Evolutionary conservation across 2,797 vertebrate genomes (phyloP).

Genomic region (Pteronotus mesoamericanus): DNA sequence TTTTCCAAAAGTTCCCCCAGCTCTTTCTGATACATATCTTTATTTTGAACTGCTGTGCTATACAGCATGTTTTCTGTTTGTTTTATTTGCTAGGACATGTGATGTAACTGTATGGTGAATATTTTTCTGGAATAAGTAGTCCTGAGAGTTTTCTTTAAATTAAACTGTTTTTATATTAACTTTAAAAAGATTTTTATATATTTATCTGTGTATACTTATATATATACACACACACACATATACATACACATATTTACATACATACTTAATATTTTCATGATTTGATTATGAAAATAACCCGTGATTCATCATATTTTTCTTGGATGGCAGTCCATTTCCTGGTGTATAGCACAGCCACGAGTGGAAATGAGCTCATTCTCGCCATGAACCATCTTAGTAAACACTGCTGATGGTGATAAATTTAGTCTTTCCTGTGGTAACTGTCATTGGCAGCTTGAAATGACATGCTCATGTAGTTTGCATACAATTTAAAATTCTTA

Average conservation of each 20-base stretch:
- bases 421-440: constrained; percentile 5
- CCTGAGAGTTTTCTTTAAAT: neutral
- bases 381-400: neutral
- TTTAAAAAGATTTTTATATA: neutral
- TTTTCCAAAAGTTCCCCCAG: neutral
- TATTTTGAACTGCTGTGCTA: neutral
- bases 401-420: neutral
- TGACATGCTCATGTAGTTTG: neutral
- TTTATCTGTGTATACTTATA: neutral
- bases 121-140: constrained; percentile 46
- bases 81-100: neutral
- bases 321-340: neutral
- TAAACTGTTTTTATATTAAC: neutral
- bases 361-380: neutral
- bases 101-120: neutral
- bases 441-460: neutral
- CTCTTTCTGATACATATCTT: neutral
- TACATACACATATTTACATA: neutral
- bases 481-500: neutral
- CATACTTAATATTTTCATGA: neutral
- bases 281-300: neutral
- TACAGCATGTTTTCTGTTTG: neutral
- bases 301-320: neutral
- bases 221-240: too few species aligned
- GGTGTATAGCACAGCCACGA: neutral